Conservation (phyloP, 2,888 invertebrate species). For the Tenthredo scrophulariae region DNA sequence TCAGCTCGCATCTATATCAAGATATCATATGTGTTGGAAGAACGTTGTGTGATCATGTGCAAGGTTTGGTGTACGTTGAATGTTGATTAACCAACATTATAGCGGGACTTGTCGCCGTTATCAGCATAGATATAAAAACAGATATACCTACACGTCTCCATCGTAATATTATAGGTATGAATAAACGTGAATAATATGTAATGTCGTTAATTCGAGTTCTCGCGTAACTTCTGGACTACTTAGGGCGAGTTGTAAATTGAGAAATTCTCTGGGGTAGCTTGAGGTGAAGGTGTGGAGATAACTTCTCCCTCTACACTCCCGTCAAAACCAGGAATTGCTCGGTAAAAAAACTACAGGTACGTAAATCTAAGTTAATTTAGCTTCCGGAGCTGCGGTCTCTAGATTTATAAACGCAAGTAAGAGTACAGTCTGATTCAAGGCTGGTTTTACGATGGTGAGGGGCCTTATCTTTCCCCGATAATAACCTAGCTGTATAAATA, state of each 20-base stretch:
- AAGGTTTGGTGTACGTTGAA: not conserved
- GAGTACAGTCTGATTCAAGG: slow-evolving; percentile 25
- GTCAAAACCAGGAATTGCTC: slow-evolving; percentile 35
- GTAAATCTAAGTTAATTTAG: slow-evolving; percentile 42
- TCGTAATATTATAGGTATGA: too few relatives aligned
- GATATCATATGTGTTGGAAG: not conserved
- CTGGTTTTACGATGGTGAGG: not conserved
- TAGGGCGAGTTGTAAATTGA: slow-evolving; percentile 22
- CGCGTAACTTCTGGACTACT: not conserved
- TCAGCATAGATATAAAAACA: slow-evolving; percentile 5
- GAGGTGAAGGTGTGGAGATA: slow-evolving; percentile 1
- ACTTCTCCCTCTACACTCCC: slow-evolving; percentile 1
- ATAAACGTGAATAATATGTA: not conserved
- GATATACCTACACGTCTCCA: not conserved
- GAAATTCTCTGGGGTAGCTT: not conserved
- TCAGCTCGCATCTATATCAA: slow-evolving; percentile 20
- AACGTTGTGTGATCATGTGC: slow-evolving; percentile 3
- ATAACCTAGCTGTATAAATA: not conserved
- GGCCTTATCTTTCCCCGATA: not conserved
- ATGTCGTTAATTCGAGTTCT: not conserved
- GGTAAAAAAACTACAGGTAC: slow-evolving; percentile 37
- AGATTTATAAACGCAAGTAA: slow-evolving; percentile 29
- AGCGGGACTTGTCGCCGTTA: not conserved
- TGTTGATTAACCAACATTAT: slow-evolving; percentile 26
- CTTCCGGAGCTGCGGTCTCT: slow-evolving; percentile 26